Base-by-base conservation (phyloP, 2,113 vertebrate species). In the Struthidea cinerea region DNA sequence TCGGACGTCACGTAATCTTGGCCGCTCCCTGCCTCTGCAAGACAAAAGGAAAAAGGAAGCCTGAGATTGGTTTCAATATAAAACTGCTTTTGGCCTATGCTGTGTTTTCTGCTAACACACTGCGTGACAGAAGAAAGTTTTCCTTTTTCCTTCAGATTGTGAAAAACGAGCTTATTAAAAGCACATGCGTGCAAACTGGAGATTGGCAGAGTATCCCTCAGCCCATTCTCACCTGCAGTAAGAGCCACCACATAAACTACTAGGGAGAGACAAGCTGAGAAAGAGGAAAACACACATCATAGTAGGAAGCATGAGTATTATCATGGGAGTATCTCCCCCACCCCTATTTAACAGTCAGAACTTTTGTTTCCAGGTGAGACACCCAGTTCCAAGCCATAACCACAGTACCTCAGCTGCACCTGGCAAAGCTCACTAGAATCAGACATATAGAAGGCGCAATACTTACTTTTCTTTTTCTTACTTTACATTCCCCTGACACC, bases 1-100 rank as follows among this genome's bases (percentile, higher is more conserved):
- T 99, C 99, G 0, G 99, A 98, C 3, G 99, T 99, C 94, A 99
- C 99, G 6, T 99, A 99, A 93, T 99, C 98, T 87, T 99, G 99
- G 37, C 98, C 98, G 0, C 99, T 99, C 90, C 98, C 98, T 7
- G 97, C 89, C 79, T 99, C 99, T 99, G 98, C 11, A 95, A 86
- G 22, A 57, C 59, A 97, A 32, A 92, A 61, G 39, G 50, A 53
- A 42, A 39, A 81, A 61, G 41, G 17, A 89, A 87, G 44, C 21
- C 71, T 76, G 59, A 82, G 53, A 52, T 18, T 2, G 32, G 27
- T 42, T 68, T 68, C 28, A 11, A 9, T 6, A 16, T 6, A 78
- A 52, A 81, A 17, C 9, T 20, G 39, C 44, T 73, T 53, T 46
- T 49, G 49, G 57, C 19, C 28, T 49, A 7, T 1, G 5, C 50